Percentiles rank a stretch among this genome's conserved stretches.
Evolutionary conservation across 2,797 vertebrate species (phyloP).

Genomic region (Valencia hispanica): DNA sequence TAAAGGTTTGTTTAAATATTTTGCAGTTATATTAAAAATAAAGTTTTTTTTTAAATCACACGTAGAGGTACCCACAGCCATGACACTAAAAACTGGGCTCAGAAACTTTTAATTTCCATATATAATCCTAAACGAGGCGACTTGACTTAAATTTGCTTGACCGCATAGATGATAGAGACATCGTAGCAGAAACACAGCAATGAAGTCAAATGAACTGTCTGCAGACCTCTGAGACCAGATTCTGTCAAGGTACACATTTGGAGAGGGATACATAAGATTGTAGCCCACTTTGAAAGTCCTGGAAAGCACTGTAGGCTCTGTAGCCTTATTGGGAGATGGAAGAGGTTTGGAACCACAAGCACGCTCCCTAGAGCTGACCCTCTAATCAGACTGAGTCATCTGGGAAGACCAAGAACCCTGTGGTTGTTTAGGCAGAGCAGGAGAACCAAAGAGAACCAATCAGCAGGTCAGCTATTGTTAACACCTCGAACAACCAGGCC

Average conservation of each 20-base stretch:
- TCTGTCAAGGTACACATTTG: not conserved
- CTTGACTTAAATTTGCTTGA: no score
- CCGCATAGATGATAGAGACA: no score
- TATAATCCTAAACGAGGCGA: not conserved
- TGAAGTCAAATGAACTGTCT: not conserved
- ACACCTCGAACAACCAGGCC: not conserved
- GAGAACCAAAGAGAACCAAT: not conserved
- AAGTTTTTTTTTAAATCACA: not conserved
- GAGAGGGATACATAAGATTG: not conserved
- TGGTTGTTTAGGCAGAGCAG: not conserved
- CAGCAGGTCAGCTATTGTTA: not conserved
- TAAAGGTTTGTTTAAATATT: not conserved
- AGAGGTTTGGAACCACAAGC: not conserved
- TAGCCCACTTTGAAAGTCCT: not conserved
- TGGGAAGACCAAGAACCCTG: not conserved
- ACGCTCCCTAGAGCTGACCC: not conserved
- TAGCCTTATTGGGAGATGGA: not conserved
- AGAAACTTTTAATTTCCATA: not conserved
- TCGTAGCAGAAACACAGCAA: not conserved
- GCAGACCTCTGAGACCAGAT: not conserved
- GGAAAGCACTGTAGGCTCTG: not conserved
- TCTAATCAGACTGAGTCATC: not conserved
- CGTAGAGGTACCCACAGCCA: not conserved
- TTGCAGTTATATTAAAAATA: not conserved
- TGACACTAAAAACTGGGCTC: not conserved